These are phyloP conservation scores for Corvus moneduloides DNA, from an alignment of 2,113 vertebrate species.

Conservation along the genomic window DNA sequence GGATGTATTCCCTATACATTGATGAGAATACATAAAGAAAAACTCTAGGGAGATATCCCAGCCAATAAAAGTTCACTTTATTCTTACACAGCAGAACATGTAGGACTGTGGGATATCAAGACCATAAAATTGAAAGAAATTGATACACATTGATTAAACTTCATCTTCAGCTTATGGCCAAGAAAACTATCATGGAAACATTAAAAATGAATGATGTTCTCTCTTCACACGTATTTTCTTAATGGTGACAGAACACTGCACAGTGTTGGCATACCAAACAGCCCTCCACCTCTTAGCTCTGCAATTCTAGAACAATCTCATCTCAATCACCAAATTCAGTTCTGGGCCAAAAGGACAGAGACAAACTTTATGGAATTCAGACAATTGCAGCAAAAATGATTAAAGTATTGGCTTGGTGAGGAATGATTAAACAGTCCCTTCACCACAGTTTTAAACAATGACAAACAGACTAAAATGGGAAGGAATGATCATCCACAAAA, in stretches of 20 bases:
- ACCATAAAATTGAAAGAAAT: neutral
- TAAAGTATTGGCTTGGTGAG: neutral
- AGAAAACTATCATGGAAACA: neutral
- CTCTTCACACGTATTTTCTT: neutral
- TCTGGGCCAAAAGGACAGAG: neutral
- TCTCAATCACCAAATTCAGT: neutral
- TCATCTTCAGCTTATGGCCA: neutral
- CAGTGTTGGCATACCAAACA: neutral
- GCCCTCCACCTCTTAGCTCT: neutral
- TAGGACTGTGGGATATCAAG: neutral
- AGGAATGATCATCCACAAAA: neutral
- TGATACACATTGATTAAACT: neutral
- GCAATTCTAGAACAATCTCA: neutral
- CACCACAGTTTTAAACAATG: neutral
- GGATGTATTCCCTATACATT: neutral
- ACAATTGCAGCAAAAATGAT: neutral
- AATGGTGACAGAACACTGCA: neutral
- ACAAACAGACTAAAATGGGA: neutral
- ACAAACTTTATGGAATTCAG: neutral
- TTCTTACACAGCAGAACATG: neutral
- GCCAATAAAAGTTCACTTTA: neutral
- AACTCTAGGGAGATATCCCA: neutral
- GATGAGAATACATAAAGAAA: neutral
- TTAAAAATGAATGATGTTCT: slow-evolving; percentile 4
- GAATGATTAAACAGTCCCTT: neutral